A percentile compares a stretch with the other conserved stretches of the same genome.
Evolutionary conservation across 1,140 invertebrate species (phyloP).

Genomic region (Papilio polyxenes): DNA sequence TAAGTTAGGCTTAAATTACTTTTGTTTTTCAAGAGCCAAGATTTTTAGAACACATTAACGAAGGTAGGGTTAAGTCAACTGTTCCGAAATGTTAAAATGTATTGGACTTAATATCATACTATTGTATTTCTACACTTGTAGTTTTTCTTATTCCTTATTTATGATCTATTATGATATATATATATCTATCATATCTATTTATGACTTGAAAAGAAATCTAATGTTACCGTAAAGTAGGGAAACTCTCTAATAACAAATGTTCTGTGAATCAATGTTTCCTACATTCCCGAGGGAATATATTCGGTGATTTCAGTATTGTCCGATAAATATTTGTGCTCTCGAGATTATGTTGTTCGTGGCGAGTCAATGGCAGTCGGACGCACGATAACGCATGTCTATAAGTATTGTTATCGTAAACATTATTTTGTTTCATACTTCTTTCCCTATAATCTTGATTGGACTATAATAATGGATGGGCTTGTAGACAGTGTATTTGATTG

Average conservation of each 20-base stretch:
- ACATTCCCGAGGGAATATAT: constrained; percentile 26
- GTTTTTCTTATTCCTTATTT: too few relatives aligned
- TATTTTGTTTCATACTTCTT: neutral
- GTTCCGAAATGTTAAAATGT: too few relatives aligned
- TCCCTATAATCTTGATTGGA: neutral
- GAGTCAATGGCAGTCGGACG: neutral
- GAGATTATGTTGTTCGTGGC: constrained; percentile 24
- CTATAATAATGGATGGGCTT: neutral
- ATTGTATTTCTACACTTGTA: too few relatives aligned
- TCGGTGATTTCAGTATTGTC: constrained; percentile 8
- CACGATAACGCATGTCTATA: neutral
- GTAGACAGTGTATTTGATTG: neutral
- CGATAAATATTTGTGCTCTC: constrained; percentile 31
- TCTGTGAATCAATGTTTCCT: constrained; percentile 22
- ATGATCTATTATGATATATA: too few relatives aligned
- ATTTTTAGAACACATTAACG: neutral
- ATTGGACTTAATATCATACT: too few relatives aligned
- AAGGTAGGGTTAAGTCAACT: neutral
- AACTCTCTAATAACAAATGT: constrained; percentile 11
- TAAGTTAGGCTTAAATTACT: neutral
- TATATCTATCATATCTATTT: too few relatives aligned
- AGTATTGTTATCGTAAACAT: constrained; percentile 21
- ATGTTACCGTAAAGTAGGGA: neutral
- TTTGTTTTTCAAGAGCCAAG: neutral
- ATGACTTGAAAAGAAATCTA: neutral